These are phyloP conservation scores for Typhlichthys eigenmanni DNA, from an alignment of 2,797 vertebrate species.

Conservation along the genomic window DNA sequence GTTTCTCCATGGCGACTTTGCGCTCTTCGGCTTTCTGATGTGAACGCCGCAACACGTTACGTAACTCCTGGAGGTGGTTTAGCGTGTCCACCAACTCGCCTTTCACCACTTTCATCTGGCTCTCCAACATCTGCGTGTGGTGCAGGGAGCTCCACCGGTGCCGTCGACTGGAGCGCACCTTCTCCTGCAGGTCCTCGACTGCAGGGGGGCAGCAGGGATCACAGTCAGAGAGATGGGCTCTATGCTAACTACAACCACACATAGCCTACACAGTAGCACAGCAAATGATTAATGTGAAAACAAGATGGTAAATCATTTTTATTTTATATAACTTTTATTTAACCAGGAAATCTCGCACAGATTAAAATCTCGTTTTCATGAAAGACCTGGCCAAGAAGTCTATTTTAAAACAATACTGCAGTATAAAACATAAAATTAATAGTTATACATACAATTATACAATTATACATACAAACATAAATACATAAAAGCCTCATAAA, in stretches of 20 bases:
- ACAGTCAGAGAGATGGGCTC: not conserved
- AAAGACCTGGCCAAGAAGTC: no score
- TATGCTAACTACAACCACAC: not conserved
- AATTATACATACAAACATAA: no score
- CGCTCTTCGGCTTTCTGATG: slow-evolving; percentile 91
- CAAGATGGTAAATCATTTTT: no score
- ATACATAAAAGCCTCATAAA: no score
- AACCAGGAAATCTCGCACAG: no score
- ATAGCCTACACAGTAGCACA: not conserved
- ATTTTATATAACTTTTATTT: no score
- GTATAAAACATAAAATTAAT: no score
- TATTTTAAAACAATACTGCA: no score
- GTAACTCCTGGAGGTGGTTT: slow-evolving; percentile 85
- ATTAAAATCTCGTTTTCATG: no score
- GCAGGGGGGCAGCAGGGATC: not conserved
- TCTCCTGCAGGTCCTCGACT: slow-evolving; percentile 89
- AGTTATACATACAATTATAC: no score
- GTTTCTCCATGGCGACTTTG: slow-evolving; percentile 79
- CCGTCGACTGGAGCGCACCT: slow-evolving; percentile 81
- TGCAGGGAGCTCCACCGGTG: slow-evolving; percentile 83
- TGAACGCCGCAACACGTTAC: slow-evolving; percentile 82
- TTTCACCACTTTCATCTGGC: slow-evolving; percentile 84
- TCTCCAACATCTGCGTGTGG: slow-evolving; percentile 85
- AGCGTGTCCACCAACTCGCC: slow-evolving; percentile 84
- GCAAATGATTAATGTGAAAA: no score